Base-by-base conservation (phyloP, 1,140 invertebrate species). In the Nebria ingens region DNA sequence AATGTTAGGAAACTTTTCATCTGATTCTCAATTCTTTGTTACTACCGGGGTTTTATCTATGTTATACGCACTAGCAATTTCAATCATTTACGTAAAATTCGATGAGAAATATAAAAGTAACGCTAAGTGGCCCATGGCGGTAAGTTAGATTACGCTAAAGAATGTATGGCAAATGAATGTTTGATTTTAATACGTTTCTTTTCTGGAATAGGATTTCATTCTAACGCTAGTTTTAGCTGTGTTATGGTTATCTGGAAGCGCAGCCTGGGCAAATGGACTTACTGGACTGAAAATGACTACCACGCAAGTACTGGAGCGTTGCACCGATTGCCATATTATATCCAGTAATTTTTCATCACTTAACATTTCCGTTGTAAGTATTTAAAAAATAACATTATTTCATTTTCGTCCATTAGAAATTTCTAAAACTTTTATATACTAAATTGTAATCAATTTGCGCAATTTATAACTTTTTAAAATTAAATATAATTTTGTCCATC, bases 21-120 rank as follows among this genome's bases (percentile, higher is more conserved):
- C 79, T 15, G 76, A 82, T 67, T 74, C 82, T 0, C 73, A 81
- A 65, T 86, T 85, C 71, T 87, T 80, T 69, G 84, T 86, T 13
- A 79, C 82, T 25, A 79, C 82, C 56, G 84, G 84, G 21, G 83
- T 86, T 13, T 69, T 86, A 17, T 75, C 80, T 6, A 77, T 85
- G 65, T 65, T 86, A 11, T 85, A 81, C 66, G 73, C 76, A 53
- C 60, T 83, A 23, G 80, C 64, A 9, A 76, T 78, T n/a, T 65
- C 78, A 38, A 67, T 76, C 21, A 63, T 85, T 19, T 85, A 85
- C 68, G 65, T 78, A 17, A 73, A 83, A 58, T 77, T 77, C 63
- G 77, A 81, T 68, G 72, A 76, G 19, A 52, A 76, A 50, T 86
- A 85, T 64, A 71, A 75, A 53, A 75, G 71, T 49, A 81, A 82